Percentiles rank a stretch among this genome's conserved stretches.
These are phyloP conservation scores for Coracopsis vasa DNA, from an alignment of 2,113 vertebrate species.

Conservation along the genomic window DNA sequence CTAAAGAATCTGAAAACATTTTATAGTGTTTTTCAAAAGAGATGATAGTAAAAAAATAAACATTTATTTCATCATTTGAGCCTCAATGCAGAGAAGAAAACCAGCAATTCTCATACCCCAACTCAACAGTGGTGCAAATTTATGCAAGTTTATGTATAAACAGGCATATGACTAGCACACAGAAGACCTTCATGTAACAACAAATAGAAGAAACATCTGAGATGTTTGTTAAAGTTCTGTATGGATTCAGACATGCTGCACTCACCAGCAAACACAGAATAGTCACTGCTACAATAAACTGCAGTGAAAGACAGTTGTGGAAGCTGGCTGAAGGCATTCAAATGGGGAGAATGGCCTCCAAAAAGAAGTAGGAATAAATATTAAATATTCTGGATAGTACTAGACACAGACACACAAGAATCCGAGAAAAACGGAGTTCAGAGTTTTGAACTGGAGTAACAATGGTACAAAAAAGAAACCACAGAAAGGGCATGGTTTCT, in stretches of 20 bases:
- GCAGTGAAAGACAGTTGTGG: not conserved
- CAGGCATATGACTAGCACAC: not conserved
- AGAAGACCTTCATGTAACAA: not conserved
- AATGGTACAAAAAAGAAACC: not conserved
- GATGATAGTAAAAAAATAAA: not conserved
- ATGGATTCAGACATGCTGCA: not conserved
- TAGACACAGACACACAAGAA: not conserved
- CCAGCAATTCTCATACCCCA: not conserved
- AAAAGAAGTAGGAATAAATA: not conserved
- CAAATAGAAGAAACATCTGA: not conserved
- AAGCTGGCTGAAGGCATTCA: not conserved
- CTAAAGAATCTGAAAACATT: conserved; percentile 3
- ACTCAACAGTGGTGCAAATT: not conserved
- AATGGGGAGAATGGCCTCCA: not conserved
- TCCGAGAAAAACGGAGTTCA: not conserved
- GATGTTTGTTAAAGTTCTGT: not conserved
- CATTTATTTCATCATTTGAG: not conserved
- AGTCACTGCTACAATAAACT: not conserved
- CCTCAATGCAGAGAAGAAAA: not conserved
- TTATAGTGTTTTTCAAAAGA: not conserved
- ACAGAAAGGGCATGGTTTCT: not conserved
- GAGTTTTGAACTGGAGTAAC: not conserved
- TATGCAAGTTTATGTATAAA: not conserved
- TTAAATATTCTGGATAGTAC: not conserved
- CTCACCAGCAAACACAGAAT: not conserved